Percentiles rank a stretch among this genome's conserved stretches.
Evolutionary conservation across 2,113 vertebrate species (phyloP).

Genomic region (Eonycteris spelaea): DNA sequence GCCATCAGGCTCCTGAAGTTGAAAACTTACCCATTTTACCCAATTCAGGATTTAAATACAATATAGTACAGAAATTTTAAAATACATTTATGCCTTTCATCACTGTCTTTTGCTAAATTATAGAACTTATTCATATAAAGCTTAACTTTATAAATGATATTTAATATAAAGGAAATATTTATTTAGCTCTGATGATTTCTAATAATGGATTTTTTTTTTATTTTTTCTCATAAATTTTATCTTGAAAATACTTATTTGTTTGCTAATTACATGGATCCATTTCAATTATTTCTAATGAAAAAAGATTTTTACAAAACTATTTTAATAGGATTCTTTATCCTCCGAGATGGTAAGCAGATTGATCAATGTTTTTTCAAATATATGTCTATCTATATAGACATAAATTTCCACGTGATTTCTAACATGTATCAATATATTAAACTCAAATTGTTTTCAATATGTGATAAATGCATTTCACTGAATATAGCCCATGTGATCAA

Average conservation of each 20-base stretch:
- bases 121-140: neutral
- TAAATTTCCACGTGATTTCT: neutral
- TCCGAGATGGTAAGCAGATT: neutral
- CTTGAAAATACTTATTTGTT: neutral
- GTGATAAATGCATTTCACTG: neutral
- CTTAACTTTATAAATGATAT: neutral
- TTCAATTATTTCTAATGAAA: neutral
- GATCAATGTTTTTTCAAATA: neutral
- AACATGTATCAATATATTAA: neutral
- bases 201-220: neutral
- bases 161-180: neutral
- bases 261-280: neutral
- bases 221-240: neutral
- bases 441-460: neutral
- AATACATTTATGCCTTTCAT: neutral
- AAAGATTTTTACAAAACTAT: neutral
- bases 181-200: neutral
- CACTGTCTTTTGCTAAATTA: neutral
- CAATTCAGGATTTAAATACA: neutral
- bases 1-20: neutral
- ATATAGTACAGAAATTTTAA: neutral
- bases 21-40: neutral
- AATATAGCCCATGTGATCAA: neutral
- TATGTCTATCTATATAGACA: neutral
- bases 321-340: neutral